These are phyloP conservation scores for Aphidius gifuensis DNA, from an alignment of 1,140 invertebrate genomes.

Conservation along the genomic window DNA sequence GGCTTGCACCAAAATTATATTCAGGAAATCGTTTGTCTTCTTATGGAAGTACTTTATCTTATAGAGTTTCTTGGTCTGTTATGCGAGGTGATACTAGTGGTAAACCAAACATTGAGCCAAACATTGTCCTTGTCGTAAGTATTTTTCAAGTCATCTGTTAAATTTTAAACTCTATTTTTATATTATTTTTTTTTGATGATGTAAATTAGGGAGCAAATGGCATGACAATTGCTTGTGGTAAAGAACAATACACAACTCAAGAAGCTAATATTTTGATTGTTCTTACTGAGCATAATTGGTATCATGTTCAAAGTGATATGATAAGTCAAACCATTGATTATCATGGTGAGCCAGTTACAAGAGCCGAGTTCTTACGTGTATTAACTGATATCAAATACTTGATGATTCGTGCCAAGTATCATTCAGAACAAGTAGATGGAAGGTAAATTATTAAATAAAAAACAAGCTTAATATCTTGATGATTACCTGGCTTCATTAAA, in stretches of 20 bases:
- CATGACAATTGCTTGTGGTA: slow-evolving; percentile 69
- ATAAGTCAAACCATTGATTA: slow-evolving; percentile 59
- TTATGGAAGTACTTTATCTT: slow-evolving; percentile 81
- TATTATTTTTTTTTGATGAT: background rate
- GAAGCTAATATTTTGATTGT: slow-evolving; percentile 62
- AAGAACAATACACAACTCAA: slow-evolving; percentile 61
- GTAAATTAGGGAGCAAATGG: slow-evolving; percentile 62
- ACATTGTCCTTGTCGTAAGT: slow-evolving; percentile 79
- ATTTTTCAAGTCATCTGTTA: slow-evolving; percentile 12
- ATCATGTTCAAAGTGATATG: slow-evolving; percentile 63
- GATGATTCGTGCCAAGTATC: slow-evolving; percentile 86
- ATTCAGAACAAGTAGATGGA: slow-evolving; percentile 90
- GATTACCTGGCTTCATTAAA: too few relatives aligned
- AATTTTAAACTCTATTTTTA: slow-evolving; percentile 20
- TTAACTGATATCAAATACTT: slow-evolving; percentile 77
- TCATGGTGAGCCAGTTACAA: slow-evolving; percentile 63
- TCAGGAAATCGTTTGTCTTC: slow-evolving; percentile 72
- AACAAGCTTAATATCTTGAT: background rate
- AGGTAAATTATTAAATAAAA: slow-evolving; percentile 50
- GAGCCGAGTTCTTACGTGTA: slow-evolving; percentile 79
- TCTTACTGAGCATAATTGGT: slow-evolving; percentile 73
- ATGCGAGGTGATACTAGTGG: slow-evolving; percentile 86
- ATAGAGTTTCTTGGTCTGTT: slow-evolving; percentile 79
- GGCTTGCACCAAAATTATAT: slow-evolving; percentile 78
- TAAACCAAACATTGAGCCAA: slow-evolving; percentile 76